Evolutionary conservation across 2,113 vertebrate genomes (phyloP).

Genomic region (Parotia lawesii): DNA sequence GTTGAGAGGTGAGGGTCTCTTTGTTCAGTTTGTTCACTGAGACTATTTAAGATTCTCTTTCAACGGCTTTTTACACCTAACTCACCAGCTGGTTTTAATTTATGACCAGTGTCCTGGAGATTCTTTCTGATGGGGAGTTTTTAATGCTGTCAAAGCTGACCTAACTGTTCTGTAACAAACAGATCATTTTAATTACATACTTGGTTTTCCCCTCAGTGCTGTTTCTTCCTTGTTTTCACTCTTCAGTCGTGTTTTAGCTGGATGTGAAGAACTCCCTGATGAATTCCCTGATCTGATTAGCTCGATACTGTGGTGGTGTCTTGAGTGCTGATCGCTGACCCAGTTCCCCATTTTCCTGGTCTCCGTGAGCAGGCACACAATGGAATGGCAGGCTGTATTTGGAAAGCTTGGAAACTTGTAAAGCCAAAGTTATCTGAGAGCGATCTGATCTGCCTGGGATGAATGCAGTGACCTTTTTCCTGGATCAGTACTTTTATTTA

Average conservation of each 20-base stretch:
- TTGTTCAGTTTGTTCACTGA: not conserved
- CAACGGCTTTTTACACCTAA: not conserved
- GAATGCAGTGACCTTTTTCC: slow-evolving; percentile 1
- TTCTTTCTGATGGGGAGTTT: not conserved
- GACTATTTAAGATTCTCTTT: not conserved
- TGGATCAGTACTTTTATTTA: slow-evolving; percentile 38
- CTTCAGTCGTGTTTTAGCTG: not conserved
- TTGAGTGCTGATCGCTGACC: not conserved
- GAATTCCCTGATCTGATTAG: not conserved
- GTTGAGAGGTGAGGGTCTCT: not conserved
- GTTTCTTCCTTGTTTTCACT: not conserved
- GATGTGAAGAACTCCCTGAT: not conserved
- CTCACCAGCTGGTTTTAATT: not conserved
- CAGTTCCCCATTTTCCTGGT: not conserved
- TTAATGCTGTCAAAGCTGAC: not conserved
- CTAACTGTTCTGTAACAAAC: not conserved
- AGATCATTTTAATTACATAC: not conserved
- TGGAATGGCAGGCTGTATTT: not conserved
- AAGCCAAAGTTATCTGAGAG: not conserved
- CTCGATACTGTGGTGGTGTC: not conserved
- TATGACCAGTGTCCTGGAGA: not conserved
- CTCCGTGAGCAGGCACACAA: not conserved
- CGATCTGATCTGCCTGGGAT: not conserved
- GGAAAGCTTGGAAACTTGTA: not conserved
- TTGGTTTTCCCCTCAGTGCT: not conserved